Percentiles rank a stretch among this genome's conserved stretches.
Conservation (phyloP, 2,113 vertebrate species). For the Corythoichthys haematopterus region DNA sequence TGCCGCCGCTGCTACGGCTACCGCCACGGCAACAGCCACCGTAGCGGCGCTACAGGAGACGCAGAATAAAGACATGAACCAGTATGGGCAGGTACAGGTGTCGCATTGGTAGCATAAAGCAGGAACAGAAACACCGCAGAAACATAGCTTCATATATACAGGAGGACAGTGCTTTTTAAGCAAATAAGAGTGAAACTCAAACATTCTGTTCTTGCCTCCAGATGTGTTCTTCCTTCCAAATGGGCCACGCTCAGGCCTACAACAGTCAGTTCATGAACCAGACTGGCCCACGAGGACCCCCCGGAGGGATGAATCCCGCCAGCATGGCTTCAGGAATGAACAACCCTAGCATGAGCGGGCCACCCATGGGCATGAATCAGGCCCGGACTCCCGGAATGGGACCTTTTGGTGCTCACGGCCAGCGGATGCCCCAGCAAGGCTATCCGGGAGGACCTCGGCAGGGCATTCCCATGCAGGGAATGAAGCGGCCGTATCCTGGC, state of each 20-base stretch:
- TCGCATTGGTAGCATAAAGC: not conserved
- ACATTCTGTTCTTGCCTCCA: conserved; percentile 69
- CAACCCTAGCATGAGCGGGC: conserved; percentile 88
- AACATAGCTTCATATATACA: too few species aligned
- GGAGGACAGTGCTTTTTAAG: not conserved
- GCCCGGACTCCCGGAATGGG: conserved; percentile 88
- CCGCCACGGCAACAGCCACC: conserved; percentile 91
- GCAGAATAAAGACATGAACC: conserved; percentile 98
- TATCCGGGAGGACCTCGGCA: conserved; percentile 88
- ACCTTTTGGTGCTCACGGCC: conserved; percentile 86
- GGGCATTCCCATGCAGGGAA: conserved; percentile 88
- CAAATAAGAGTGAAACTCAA: not conserved
- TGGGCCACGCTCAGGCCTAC: conserved; percentile 95
- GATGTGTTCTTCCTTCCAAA: conserved; percentile 99
- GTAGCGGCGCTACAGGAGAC: conserved; percentile 97
- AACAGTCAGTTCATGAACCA: conserved; percentile 99
- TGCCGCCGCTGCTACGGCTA: conserved; percentile 88
- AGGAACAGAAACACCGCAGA: too few species aligned
- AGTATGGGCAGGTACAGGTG: conserved; percentile 89
- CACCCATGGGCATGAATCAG: conserved; percentile 95
- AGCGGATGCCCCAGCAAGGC: conserved; percentile 94
- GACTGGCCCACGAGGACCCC: conserved; percentile 87
- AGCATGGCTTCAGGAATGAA: conserved; percentile 88
- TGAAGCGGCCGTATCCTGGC: conserved; percentile 95
- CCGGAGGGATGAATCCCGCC: conserved; percentile 91